These are phyloP conservation scores for Nemotelus nigrinus DNA, from an alignment of 2,888 invertebrate genomes.

Conservation along the genomic window DNA sequence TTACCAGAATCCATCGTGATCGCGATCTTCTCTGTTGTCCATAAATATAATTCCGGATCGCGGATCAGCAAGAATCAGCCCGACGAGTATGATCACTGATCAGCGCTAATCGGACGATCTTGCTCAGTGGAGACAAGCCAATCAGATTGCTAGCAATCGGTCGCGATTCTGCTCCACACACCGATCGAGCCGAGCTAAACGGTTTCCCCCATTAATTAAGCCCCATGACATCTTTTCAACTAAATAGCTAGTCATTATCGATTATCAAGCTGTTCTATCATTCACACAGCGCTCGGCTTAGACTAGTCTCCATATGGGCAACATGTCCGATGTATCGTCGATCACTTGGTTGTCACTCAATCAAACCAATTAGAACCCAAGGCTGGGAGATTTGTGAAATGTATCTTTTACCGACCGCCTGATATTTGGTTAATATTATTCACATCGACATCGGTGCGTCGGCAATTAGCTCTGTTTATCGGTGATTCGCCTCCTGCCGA, in stretches of 20 bases:
- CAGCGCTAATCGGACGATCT: conserved; percentile 3
- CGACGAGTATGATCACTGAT: conserved; percentile 4
- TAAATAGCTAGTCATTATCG: conserved; percentile 42
- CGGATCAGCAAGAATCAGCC: neutral
- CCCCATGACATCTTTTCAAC: conserved; percentile 42
- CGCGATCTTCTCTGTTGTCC: conserved; percentile 39
- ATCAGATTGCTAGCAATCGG: conserved; percentile 22
- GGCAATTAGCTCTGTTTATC: conserved; percentile 10
- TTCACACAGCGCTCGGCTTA: conserved; percentile 17
- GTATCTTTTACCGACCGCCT: neutral
- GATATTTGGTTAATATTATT: conserved; percentile 29
- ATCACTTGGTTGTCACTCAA: conserved; percentile 43
- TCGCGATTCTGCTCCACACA: conserved; percentile 10
- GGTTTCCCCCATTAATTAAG: conserved; percentile 41
- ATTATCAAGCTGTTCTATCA: conserved; percentile 43
- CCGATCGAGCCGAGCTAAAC: conserved; percentile 13
- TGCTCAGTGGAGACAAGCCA: neutral
- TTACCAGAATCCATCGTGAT: conserved; percentile 43
- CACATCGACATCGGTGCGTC: conserved; percentile 10
- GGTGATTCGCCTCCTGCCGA: neutral
- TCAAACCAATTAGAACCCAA: conserved; percentile 30
- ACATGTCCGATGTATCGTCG: conserved; percentile 22
- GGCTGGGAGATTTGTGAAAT: conserved; percentile 10
- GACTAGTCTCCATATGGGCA: conserved; percentile 27
- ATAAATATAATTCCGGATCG: conserved; percentile 34